Evolutionary conservation across 2,888 invertebrate genomes (phyloP).

Genomic region (Tenthredo livida): DNA sequence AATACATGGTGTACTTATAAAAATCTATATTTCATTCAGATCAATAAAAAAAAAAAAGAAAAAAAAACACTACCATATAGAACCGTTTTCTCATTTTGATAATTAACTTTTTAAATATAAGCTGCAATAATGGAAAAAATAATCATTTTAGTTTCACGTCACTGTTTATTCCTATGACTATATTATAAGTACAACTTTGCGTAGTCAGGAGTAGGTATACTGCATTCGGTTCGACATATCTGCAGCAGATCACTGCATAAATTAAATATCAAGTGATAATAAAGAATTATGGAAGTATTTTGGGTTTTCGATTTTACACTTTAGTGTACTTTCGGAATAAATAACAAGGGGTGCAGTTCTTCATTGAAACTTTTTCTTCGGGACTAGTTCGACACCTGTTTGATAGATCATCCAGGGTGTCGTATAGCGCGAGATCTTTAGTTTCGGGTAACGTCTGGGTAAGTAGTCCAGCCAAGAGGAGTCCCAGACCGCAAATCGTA

Average conservation of each 20-base stretch:
- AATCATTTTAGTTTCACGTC: background rate
- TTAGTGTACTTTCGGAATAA: background rate
- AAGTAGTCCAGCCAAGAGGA: slow-evolving; percentile 79
- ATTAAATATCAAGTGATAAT: background rate
- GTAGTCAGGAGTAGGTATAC: no score
- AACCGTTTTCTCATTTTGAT: no score
- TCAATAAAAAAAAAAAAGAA: no score
- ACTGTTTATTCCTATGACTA: background rate
- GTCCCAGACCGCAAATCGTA: slow-evolving; percentile 79
- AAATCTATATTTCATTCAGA: no score
- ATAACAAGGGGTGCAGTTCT: slow-evolving; percentile 39
- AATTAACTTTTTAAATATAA: no score
- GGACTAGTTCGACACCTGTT: slow-evolving; percentile 18
- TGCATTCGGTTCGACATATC: background rate
- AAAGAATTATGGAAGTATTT: background rate
- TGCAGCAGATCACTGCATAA: background rate
- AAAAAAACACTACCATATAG: no score
- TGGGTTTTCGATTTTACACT: background rate
- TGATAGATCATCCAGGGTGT: slow-evolving; percentile 47
- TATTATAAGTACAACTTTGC: background rate
- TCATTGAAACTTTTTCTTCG: slow-evolving; percentile 35
- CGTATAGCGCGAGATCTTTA: slow-evolving; percentile 66
- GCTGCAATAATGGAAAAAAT: background rate
- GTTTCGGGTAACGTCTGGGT: slow-evolving; percentile 82
- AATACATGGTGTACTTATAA: no score